These are phyloP conservation scores for Catharus bicknelli DNA, from an alignment of 2,113 vertebrate genomes.

Conservation along the genomic window DNA sequence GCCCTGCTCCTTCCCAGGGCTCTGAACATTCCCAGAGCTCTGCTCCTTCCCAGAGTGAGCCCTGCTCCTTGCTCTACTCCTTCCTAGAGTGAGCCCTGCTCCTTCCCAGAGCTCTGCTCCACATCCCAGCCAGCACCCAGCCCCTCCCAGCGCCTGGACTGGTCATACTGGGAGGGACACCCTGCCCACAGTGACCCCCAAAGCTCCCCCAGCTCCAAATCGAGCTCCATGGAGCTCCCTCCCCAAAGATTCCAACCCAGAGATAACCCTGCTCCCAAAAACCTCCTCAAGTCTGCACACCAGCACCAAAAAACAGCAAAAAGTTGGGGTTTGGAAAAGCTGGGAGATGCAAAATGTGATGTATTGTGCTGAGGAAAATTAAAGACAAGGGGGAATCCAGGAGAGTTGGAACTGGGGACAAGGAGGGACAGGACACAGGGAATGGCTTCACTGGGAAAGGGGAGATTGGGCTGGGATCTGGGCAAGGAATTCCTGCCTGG, in stretches of 20 bases:
- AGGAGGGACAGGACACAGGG: neutral
- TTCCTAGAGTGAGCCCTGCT: no score
- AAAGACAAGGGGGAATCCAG: neutral
- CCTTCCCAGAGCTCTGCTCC: neutral
- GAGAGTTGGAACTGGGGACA: neutral
- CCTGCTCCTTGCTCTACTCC: no score
- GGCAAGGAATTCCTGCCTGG: no score
- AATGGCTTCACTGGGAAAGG: no score
- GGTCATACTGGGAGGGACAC: neutral
- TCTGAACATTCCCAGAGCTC: no score
- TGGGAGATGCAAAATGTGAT: neutral
- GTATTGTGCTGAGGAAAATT: neutral
- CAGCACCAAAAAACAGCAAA: neutral
- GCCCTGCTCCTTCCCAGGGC: no score
- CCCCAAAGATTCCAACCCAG: rapidly evolving
- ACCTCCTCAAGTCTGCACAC: neutral
- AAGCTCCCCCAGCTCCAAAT: neutral
- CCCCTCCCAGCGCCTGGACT: rapidly evolving
- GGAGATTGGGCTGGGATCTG: no score
- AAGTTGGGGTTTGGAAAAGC: neutral
- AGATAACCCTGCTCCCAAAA: neutral
- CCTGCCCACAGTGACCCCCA: neutral
- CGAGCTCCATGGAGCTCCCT: neutral
- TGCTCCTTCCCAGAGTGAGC: no score
- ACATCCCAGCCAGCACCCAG: neutral